Percentiles rank a stretch among this genome's conserved stretches.
These are phyloP conservation scores for Willisornis vidua DNA, from an alignment of 2,113 vertebrate genomes.

Conservation along the genomic window DNA sequence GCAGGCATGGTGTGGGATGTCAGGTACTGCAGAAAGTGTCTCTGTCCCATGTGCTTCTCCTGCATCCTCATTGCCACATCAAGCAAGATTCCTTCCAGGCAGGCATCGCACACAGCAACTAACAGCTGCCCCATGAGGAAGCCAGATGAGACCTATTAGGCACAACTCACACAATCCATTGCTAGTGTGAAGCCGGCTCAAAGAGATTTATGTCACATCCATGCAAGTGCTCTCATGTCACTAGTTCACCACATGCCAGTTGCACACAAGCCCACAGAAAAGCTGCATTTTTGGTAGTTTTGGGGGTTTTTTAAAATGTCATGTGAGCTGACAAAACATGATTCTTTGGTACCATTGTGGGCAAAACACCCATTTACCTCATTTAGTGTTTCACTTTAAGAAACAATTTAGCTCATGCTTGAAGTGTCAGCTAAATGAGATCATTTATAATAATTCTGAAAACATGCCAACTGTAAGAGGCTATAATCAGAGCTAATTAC, in stretches of 20 bases:
- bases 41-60: background rate
- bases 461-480: constrained; percentile 2
- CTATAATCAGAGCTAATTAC: constrained; percentile 66
- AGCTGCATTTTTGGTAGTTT: background rate
- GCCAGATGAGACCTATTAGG: background rate
- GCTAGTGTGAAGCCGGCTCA: background rate
- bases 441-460: constrained; percentile 34
- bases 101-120: background rate
- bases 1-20: background rate
- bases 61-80: background rate
- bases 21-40: background rate
- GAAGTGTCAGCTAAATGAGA: constrained; percentile 44
- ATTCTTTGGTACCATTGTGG: background rate
- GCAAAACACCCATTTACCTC: constrained; percentile 20
- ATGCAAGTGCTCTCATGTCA: accelerated
- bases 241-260: background rate
- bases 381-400: constrained; percentile 12
- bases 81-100: background rate
- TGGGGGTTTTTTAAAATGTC: background rate
- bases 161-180: background rate
- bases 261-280: background rate
- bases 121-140: background rate
- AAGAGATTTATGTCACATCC: background rate
- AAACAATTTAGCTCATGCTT: background rate
- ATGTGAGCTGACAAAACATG: background rate